These are phyloP conservation scores for Panthera uncia DNA, from an alignment of 2,113 vertebrate species.

Conservation along the genomic window DNA sequence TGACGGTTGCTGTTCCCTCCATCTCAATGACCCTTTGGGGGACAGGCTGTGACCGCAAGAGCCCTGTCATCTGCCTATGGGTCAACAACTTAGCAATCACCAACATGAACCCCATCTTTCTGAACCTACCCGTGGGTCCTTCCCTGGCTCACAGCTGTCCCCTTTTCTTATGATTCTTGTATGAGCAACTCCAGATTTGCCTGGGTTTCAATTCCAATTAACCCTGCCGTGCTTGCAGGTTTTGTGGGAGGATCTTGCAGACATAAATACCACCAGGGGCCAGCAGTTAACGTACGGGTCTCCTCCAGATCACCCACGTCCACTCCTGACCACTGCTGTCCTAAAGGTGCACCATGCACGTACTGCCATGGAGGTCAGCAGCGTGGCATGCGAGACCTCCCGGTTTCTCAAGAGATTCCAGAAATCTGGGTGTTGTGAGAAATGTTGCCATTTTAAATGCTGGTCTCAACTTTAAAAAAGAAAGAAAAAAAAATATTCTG, in stretches of 20 bases:
- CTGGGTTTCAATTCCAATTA: background rate
- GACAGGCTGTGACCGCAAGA: background rate
- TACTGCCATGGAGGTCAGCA: rapidly evolving
- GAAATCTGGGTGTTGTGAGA: background rate
- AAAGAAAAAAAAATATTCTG: background rate
- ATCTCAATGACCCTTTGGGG: no score
- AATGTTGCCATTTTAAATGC: background rate
- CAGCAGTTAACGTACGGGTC: rapidly evolving
- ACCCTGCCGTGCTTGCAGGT: background rate
- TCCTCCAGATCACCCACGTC: no score
- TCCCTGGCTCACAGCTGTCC: background rate
- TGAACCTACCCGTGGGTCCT: background rate
- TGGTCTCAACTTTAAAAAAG: background rate
- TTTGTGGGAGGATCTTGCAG: background rate
- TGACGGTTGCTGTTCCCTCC: background rate
- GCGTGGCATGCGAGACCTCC: no score
- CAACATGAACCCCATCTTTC: background rate
- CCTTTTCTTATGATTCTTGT: background rate
- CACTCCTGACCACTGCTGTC: background rate
- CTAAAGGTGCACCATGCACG: rapidly evolving
- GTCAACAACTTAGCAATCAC: background rate
- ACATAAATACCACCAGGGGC: no score
- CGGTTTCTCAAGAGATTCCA: background rate
- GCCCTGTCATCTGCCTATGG: no score
- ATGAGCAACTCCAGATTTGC: background rate